Evolutionary conservation across 1,140 invertebrate species (phyloP), one percentile per base, ranked within the genome.

Genomic region (Macrobrachium rosenbergii): DNA sequence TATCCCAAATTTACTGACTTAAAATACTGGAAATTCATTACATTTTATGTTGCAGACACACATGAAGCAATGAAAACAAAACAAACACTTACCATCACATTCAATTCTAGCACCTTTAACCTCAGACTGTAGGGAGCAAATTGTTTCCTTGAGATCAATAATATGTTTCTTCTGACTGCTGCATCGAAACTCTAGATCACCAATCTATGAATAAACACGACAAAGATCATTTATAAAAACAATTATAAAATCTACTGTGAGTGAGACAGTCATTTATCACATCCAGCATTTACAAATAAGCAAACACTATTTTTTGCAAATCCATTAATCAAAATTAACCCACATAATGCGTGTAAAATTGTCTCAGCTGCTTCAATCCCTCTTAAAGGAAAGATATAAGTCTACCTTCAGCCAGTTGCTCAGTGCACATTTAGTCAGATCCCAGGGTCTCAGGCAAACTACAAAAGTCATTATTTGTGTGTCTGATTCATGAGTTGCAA

Each of bases 81-180:
- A 67, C 19, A 8, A 67, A 8, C 8, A 1, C 84, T 81, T 6
- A 87, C 84, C 84, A 21, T 81, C 84, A 82, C 84, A 81, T 23
- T 87, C 77, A 21, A 63, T 21, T 75, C 79, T 87, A 11, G 72
- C 58, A 2, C 77, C 84, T 80, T 87, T 87, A 2, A 82, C 60
- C 43, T 87, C 84, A 28, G 78, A 80, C 60, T 87, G 84, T 16
- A 87, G 37, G 2, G 84, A 80, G 21, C 84, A 82, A 28, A 81
- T 52, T 5, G 67, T 76, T 62, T 87, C 84, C 23, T 75, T 87
- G 11, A 80, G 59, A 23, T 87, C 84, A 80, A 76, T 63, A 60
- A 75, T 62, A 23, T 87, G 84, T 62, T 17, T 69, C 17, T 73
- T 87, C 43, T 81, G 67, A 21, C 63, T 81, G 12, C 43, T 63